Percentiles rank a stretch among this genome's conserved stretches.
Evolutionary conservation across 2,888 invertebrate genomes (phyloP).

Genomic region (Leptinotarsa rubiginosa): DNA sequence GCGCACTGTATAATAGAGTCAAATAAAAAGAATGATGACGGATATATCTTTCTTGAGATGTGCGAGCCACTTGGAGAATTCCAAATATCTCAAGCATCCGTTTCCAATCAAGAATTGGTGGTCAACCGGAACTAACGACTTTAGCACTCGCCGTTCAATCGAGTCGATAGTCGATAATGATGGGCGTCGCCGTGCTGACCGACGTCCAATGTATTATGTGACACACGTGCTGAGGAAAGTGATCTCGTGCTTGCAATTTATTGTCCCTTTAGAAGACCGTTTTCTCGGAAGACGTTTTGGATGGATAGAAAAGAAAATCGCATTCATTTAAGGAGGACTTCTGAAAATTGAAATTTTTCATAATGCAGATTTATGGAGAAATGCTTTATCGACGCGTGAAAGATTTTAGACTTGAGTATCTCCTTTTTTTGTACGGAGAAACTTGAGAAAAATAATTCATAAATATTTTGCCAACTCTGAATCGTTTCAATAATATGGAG

Average conservation of each 20-base stretch:
- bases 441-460: too few species aligned
- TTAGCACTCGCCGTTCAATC: slow-evolving; percentile 43
- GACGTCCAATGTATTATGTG: slow-evolving; percentile 37
- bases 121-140: slow-evolving; percentile 54
- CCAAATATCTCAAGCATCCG: slow-evolving; percentile 36
- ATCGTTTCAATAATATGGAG: too few species aligned
- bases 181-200: slow-evolving; percentile 46
- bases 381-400: not conserved
- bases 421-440: too few species aligned
- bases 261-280: slow-evolving; percentile 34
- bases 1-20: too few species aligned
- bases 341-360: not conserved
- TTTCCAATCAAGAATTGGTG: slow-evolving; percentile 45
- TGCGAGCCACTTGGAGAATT: slow-evolving; percentile 1
- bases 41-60: not conserved
- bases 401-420: too few species aligned
- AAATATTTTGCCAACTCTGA: too few species aligned
- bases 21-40: not conserved
- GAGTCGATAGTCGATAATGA: slow-evolving; percentile 48
- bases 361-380: not conserved
- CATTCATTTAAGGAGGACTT: not conserved
- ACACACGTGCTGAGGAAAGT: slow-evolving; percentile 49
- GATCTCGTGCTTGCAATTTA: slow-evolving; percentile 45
- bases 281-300: slow-evolving; percentile 28
- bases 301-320: slow-evolving; percentile 19